Conservation (phyloP, 2,888 invertebrate species). For the Tipula vernalis region DNA sequence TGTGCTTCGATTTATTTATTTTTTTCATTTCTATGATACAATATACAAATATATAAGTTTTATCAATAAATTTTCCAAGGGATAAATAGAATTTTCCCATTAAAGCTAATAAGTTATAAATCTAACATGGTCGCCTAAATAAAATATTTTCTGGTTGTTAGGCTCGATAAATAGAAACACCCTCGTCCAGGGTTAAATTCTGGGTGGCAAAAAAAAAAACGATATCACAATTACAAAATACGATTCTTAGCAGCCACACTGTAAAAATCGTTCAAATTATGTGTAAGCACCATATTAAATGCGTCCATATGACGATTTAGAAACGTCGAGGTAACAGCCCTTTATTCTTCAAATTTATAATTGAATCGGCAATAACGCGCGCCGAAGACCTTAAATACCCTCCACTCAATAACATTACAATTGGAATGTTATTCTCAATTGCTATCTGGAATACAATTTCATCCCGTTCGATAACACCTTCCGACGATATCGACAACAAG, state of each 20-base stretch:
- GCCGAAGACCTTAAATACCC: conserved; percentile 72
- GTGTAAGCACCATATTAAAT: background rate
- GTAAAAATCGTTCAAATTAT: background rate
- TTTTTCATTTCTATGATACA: background rate
- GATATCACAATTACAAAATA: background rate
- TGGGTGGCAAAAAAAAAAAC: background rate
- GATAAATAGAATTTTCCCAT: background rate
- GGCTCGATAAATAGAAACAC: background rate
- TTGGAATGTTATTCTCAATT: conserved; percentile 49
- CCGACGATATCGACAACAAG: conserved; percentile 50
- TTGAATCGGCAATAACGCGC: conserved; percentile 70
- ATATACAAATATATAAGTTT: background rate
- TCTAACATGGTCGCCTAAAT: background rate
- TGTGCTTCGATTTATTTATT: background rate
- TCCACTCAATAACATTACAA: conserved; percentile 80
- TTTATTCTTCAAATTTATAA: conserved; percentile 55
- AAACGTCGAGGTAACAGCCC: conserved; percentile 38
- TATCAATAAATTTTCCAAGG: background rate
- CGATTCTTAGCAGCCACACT: background rate
- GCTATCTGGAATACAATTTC: conserved; percentile 69
- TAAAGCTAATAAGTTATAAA: background rate
- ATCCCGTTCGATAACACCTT: conserved; percentile 76
- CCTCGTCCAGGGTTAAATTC: background rate
- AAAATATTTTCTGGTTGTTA: background rate
- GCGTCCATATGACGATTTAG: background rate